Conservation (phyloP, 2,113 vertebrate species). For the Physeter macrocephalus region DNA sequence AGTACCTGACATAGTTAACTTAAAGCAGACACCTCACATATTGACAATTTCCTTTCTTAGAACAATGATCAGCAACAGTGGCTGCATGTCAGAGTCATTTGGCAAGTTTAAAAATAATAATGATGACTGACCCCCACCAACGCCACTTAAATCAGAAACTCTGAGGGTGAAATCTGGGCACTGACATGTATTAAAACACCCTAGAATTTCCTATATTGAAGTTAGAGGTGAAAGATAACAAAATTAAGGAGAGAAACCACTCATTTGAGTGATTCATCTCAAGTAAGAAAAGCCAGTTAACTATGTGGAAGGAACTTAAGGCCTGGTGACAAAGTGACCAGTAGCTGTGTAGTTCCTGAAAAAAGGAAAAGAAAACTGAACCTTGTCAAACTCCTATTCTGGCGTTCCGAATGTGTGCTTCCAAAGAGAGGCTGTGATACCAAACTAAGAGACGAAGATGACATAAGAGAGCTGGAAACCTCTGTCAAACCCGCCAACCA, state of each 20-base stretch:
- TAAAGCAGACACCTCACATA: background rate
- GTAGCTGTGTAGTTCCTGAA: background rate
- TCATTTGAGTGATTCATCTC: background rate
- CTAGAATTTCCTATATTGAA: background rate
- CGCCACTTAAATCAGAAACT: background rate
- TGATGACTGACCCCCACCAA: background rate
- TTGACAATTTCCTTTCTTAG: background rate
- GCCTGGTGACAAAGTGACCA: background rate
- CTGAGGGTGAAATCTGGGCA: background rate
- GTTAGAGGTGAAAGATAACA: background rate
- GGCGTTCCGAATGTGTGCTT: rapidly evolving
- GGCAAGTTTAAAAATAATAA: background rate
- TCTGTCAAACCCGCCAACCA: background rate
- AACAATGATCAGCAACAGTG: background rate
- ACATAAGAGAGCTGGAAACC: rapidly evolving
- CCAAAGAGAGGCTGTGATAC: too few relatives aligned
- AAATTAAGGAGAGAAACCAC: background rate
- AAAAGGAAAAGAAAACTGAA: background rate
- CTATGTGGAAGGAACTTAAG: background rate
- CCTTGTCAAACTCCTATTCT: rapidly evolving
- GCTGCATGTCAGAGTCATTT: background rate
- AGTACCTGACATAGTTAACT: background rate
- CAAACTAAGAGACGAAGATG: background rate
- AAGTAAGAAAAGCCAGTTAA: background rate
- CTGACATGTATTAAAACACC: background rate